Evolutionary conservation across 2,888 invertebrate species (phyloP).

Genomic region (Hypomecis punctinalis): DNA sequence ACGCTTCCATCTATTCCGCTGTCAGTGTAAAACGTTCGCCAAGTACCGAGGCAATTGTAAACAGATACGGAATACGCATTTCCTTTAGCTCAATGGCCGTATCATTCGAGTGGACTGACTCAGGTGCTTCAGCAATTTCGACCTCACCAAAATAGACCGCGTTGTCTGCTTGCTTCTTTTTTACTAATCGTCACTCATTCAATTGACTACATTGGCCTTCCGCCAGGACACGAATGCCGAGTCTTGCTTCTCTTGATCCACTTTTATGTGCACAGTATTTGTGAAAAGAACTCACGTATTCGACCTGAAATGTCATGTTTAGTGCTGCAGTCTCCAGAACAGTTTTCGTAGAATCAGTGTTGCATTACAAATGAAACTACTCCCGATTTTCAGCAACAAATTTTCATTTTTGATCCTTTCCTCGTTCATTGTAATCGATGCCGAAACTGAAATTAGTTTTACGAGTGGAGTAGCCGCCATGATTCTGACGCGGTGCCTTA

Average conservation of each 20-base stretch:
- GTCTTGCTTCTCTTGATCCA: slow-evolving; percentile 66
- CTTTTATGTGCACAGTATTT: slow-evolving; percentile 62
- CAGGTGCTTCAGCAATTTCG: slow-evolving; percentile 75
- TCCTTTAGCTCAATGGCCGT: slow-evolving; percentile 73
- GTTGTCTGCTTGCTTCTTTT: slow-evolving; percentile 75
- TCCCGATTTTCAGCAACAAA: slow-evolving; percentile 13
- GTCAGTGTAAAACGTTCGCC: slow-evolving; percentile 52
- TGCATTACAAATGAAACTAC: slow-evolving; percentile 10
- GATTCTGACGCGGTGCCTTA: slow-evolving; percentile 72
- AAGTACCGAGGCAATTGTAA: slow-evolving; percentile 58
- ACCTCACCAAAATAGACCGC: slow-evolving; percentile 78
- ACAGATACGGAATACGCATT: slow-evolving; percentile 70
- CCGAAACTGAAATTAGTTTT: slow-evolving; percentile 76
- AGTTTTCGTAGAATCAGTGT: slow-evolving; percentile 11
- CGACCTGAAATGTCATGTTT: slow-evolving; percentile 33
- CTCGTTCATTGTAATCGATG: slow-evolving; percentile 43
- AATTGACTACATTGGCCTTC: slow-evolving; percentile 76
- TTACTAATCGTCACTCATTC: slow-evolving; percentile 81
- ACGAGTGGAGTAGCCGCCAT: slow-evolving; percentile 75
- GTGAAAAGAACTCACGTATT: slow-evolving; percentile 61
- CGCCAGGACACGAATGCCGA: slow-evolving; percentile 75
- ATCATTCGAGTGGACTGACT: slow-evolving; percentile 75
- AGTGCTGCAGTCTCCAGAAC: not conserved
- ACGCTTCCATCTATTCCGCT: slow-evolving; percentile 39
- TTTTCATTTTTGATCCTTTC: slow-evolving; percentile 37